Percentiles rank a stretch among this genome's conserved stretches.
Conservation (phyloP, 2,888 invertebrate genomes). For the Pseudoips prasinana region DNA sequence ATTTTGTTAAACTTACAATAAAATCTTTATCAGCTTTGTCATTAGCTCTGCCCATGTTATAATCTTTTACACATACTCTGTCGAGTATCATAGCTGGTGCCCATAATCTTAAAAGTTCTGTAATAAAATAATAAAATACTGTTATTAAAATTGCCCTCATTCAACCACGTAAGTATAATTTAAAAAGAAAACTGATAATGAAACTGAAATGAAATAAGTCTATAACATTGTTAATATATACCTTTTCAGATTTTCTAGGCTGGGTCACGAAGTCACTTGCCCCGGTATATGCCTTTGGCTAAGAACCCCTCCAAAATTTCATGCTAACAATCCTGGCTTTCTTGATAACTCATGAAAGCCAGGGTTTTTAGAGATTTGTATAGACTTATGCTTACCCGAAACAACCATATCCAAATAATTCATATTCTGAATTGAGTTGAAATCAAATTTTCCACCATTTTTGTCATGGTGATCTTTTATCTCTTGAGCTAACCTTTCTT, state of each 20-base stretch:
- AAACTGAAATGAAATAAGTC: no score
- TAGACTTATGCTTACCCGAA: constrained; percentile 49
- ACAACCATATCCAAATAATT: constrained; percentile 73
- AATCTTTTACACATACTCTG: constrained; percentile 69
- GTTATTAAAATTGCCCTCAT: no score
- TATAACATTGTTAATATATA: no score
- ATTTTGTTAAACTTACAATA: constrained; percentile 55
- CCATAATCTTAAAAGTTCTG: constrained; percentile 71
- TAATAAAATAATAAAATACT: neutral
- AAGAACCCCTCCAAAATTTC: no score
- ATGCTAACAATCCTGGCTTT: no score
- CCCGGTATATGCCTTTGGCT: no score
- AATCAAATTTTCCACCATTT: constrained; percentile 65
- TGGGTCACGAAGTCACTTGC: no score
- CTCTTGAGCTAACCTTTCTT: constrained; percentile 45
- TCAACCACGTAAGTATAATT: no score
- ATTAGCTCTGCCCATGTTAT: constrained; percentile 57
- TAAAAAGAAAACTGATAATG: no score
- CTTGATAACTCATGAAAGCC: no score
- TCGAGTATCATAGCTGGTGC: constrained; percentile 60
- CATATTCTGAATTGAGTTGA: constrained; percentile 45
- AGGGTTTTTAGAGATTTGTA: no score
- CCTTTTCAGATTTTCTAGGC: no score
- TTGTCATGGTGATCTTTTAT: constrained; percentile 40
- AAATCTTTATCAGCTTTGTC: constrained; percentile 42